These are phyloP conservation scores for Lepidochrysops patricia DNA, from an alignment of 2,888 invertebrate species.

Conservation along the genomic window DNA sequence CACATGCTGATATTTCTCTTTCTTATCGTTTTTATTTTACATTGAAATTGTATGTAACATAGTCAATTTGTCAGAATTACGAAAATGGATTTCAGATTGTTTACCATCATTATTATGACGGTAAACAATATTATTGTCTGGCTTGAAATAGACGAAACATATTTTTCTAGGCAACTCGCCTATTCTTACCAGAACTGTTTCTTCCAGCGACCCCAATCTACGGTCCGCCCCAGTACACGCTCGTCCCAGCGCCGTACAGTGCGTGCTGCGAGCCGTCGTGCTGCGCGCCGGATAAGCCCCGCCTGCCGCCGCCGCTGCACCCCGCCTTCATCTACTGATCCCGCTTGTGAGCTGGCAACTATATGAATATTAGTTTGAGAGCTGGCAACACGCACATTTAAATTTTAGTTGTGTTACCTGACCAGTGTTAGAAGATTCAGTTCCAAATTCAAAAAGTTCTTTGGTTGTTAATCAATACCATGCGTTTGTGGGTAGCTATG, in stretches of 20 bases:
- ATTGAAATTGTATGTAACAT: no score
- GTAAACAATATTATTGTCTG: slow-evolving; percentile 63
- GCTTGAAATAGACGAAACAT: no score
- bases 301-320: slow-evolving; percentile 57
- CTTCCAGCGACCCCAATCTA: slow-evolving; percentile 56
- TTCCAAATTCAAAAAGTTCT: no score
- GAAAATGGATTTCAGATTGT: no score
- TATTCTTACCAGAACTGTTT: background rate
- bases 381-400: background rate
- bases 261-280: slow-evolving; percentile 61
- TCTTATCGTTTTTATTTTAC: no score
- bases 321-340: slow-evolving; percentile 65
- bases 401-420: background rate
- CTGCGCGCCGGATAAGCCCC: slow-evolving; percentile 62
- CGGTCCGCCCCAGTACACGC: slow-evolving; percentile 56
- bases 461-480: no score
- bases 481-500: no score
- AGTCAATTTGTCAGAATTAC: no score
- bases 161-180: background rate
- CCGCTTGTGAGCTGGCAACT: background rate
- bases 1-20: no score
- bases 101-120: no score
- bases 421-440: no score
- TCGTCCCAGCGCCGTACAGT: slow-evolving; percentile 58
- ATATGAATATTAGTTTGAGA: background rate